These are phyloP conservation scores for Polypterus senegalus DNA, from an alignment of 2,113 vertebrate genomes.

Conservation along the genomic window DNA sequence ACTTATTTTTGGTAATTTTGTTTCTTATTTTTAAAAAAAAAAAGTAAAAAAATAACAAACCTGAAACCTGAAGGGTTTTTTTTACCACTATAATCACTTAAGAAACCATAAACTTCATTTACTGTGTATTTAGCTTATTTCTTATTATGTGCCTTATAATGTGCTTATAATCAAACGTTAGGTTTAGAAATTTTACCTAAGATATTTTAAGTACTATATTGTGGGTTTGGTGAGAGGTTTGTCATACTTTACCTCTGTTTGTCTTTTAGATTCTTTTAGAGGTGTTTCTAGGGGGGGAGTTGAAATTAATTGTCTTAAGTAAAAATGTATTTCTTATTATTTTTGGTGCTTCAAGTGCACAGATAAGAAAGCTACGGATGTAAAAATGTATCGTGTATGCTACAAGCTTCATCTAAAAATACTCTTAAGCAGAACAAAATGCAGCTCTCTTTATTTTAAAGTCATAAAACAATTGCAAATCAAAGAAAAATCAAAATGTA, in stretches of 20 bases:
- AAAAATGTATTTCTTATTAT: constrained; percentile 40
- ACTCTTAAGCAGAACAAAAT: background rate
- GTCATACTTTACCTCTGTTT: constrained; percentile 24
- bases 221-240: constrained; percentile 47
- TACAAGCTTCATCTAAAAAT: constrained; percentile 19
- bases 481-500: background rate
- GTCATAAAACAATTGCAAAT: background rate
- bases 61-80: constrained; percentile 51
- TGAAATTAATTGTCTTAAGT: constrained; percentile 37
- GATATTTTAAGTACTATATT: constrained; percentile 49
- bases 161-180: constrained; percentile 55
- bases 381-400: constrained; percentile 20
- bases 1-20: constrained; percentile 66
- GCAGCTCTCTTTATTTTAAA: background rate
- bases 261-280: constrained; percentile 33
- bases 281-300: constrained; percentile 34
- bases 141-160: constrained; percentile 75
- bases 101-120: constrained; percentile 53
- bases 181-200: constrained; percentile 52
- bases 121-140: constrained; percentile 64
- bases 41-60: constrained; percentile 35
- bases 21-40: constrained; percentile 38
- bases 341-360: constrained; percentile 37
- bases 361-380: constrained; percentile 21
- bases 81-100: constrained; percentile 59